Percentiles rank a stretch among this genome's conserved stretches.
These are phyloP conservation scores for Propithecus perrieri DNA, from an alignment of 2,797 vertebrate genomes.

Conservation along the genomic window DNA sequence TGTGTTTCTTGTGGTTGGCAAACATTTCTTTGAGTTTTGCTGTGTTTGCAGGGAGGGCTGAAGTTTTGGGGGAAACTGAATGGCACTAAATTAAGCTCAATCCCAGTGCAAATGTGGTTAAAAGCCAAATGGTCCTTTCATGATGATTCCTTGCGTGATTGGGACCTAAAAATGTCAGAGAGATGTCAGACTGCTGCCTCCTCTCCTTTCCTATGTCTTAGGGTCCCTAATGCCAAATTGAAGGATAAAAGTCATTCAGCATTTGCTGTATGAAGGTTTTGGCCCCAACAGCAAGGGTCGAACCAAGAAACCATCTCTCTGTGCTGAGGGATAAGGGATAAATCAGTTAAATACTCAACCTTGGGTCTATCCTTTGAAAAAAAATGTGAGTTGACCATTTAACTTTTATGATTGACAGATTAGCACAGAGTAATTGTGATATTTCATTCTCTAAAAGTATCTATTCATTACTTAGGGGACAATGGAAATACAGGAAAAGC, in stretches of 20 bases:
- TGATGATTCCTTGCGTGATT: background rate
- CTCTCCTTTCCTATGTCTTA: background rate
- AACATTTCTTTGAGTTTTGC: constrained; percentile 56
- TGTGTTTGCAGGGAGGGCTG: background rate
- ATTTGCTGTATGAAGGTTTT: background rate
- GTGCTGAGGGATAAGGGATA: background rate
- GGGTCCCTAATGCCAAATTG: background rate
- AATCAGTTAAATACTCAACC: background rate
- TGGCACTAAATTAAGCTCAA: constrained; percentile 26
- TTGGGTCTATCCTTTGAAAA: background rate
- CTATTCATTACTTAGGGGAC: background rate
- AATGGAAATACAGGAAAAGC: no score
- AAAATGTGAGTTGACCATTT: background rate
- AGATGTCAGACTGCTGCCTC: background rate
- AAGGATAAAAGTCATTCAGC: background rate
- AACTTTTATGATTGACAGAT: background rate
- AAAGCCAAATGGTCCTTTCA: constrained; percentile 48
- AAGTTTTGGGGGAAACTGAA: background rate
- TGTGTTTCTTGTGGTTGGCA: background rate
- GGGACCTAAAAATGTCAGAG: background rate
- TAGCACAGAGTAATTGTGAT: background rate
- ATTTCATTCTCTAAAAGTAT: background rate
- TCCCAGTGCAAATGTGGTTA: background rate
- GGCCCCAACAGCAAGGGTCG: background rate
- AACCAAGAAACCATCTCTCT: background rate